phyloP scores from a whole-genome alignment of 2,888 invertebrate species.

The Baccha elongata region DNA sequence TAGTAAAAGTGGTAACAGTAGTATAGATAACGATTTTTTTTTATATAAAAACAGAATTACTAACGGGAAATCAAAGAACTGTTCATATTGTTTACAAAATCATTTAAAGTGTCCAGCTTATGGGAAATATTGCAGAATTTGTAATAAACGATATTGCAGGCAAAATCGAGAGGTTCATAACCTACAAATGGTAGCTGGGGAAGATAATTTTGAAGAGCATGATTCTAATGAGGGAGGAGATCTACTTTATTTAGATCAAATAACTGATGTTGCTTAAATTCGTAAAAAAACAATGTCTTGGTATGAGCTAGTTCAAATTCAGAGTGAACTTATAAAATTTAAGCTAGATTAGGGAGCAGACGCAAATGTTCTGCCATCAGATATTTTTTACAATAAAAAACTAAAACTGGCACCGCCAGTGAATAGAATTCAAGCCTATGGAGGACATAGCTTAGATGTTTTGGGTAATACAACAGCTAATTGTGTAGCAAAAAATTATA shows the following conservation, averaged over 20 bases:
- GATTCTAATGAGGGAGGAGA: background rate
- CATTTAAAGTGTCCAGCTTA: background rate
- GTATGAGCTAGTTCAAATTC: background rate
- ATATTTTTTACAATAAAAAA: constrained; percentile 14
- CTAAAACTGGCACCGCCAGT: background rate
- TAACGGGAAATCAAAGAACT: background rate
- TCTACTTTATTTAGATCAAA: background rate
- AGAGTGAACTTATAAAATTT: constrained; percentile 23
- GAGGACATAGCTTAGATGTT: constrained; percentile 20
- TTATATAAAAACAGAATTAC: background rate
- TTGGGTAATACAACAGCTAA: constrained; percentile 14
- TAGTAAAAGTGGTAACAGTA: background rate
- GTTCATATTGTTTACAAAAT: background rate
- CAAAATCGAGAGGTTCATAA: background rate
- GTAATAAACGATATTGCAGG: background rate
- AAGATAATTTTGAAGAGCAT: background rate
- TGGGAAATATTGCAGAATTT: background rate
- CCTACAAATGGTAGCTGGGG: background rate
- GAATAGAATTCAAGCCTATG: constrained; percentile 28
- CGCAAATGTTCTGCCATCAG: constrained; percentile 39
- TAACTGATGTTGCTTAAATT: background rate
- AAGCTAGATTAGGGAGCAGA: constrained; percentile 49
- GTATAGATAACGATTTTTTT: background rate
- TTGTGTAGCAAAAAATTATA: background rate
- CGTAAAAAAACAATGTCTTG: background rate